Evolutionary conservation across 2,888 invertebrate genomes (phyloP).

Genomic region (Zaprionus lineosus): DNA sequence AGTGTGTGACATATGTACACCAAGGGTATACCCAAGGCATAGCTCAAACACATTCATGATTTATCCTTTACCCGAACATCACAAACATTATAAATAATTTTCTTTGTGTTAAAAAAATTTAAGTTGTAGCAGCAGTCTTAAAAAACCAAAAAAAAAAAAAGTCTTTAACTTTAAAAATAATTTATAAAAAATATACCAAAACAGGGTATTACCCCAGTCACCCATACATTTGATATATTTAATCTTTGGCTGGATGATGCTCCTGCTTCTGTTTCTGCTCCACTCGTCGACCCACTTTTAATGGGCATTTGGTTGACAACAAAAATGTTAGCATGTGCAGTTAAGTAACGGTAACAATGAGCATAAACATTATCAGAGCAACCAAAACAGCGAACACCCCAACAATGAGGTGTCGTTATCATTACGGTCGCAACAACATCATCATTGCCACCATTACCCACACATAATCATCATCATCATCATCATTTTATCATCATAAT

Average conservation of each 20-base stretch:
- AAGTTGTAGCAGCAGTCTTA: no score
- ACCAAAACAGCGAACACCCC: slow-evolving; percentile 10
- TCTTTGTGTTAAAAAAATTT: no score
- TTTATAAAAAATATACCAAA: no score
- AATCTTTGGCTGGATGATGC: no score
- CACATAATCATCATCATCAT: slow-evolving; percentile 34
- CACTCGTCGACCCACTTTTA: slow-evolving; percentile 46
- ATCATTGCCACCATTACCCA: slow-evolving; percentile 21
- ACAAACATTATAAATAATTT: no score
- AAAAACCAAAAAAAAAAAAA: no score
- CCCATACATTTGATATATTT: no score
- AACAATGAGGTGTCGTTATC: slow-evolving; percentile 43
- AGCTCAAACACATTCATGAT: no score
- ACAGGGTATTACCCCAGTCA: no score
- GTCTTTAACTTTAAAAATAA: no score
- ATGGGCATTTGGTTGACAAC: slow-evolving; percentile 43
- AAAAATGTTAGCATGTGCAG: slow-evolving; percentile 73
- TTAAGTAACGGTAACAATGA: slow-evolving; percentile 68
- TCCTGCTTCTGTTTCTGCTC: neutral
- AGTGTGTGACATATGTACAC: neutral
- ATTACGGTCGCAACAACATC: slow-evolving; percentile 49
- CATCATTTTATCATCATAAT: slow-evolving; percentile 76
- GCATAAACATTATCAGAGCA: slow-evolving; percentile 48
- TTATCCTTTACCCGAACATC: no score
- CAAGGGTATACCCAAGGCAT: neutral